A percentile compares a stretch with the other conserved stretches of the same genome.
Conservation (phyloP, 2,113 vertebrate genomes). For the Ammospiza nelsoni region DNA sequence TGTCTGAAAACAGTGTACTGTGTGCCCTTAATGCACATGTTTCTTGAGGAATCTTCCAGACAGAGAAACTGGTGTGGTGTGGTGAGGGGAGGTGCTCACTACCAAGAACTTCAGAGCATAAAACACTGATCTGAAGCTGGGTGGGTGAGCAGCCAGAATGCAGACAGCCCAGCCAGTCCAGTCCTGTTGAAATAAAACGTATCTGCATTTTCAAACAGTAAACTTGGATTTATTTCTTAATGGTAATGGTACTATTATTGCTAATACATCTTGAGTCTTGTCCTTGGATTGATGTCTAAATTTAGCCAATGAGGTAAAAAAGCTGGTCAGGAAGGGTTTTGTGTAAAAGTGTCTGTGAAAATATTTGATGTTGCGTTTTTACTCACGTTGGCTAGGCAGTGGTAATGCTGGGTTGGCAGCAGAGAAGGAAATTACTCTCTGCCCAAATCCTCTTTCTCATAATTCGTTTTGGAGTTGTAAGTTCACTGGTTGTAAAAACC, state of each 20-base stretch:
- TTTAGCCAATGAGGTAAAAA: not conserved
- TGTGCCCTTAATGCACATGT: not conserved
- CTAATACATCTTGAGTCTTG: not conserved
- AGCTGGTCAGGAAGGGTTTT: not conserved
- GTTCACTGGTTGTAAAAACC: not conserved
- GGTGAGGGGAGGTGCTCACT: not conserved
- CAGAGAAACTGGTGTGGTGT: not conserved
- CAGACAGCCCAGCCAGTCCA: not conserved
- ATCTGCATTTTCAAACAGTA: not conserved
- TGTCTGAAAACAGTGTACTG: not conserved
- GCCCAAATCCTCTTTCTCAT: not conserved
- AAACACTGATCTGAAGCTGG: not conserved
- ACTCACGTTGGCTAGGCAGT: not conserved
- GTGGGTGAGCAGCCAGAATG: not conserved
- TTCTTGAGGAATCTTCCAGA: not conserved
- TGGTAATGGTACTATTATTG: not conserved
- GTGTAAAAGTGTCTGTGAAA: not conserved
- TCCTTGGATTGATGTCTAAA: not conserved
- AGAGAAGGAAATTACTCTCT: not conserved
- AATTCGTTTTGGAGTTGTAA: not conserved
- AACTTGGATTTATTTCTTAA: not conserved
- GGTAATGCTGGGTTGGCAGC: not conserved
- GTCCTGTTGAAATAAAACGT: not conserved
- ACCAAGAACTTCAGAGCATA: constrained; percentile 24
- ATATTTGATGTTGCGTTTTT: not conserved